These are phyloP conservation scores for Petroica traversi DNA, from an alignment of 2,113 vertebrate species.

Conservation along the genomic window DNA sequence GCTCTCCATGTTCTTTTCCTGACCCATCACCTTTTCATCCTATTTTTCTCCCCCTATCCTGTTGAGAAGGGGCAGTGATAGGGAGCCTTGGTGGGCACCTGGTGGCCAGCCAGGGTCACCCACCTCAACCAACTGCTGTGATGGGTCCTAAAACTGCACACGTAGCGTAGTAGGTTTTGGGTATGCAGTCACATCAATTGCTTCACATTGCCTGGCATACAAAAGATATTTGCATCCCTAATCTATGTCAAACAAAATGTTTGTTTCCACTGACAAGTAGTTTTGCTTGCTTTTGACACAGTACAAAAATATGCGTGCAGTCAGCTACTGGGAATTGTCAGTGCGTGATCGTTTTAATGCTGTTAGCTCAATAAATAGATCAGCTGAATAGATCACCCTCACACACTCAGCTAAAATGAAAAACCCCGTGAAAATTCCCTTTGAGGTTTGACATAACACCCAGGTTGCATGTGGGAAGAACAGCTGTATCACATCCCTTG, in stretches of 20 bases:
- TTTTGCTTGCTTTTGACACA: not conserved
- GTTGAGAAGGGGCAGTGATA: not conserved
- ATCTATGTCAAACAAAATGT: not conserved
- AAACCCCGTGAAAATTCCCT: not conserved
- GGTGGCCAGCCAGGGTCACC: not conserved
- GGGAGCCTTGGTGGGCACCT: not conserved
- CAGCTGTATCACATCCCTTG: not conserved
- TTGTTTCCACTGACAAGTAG: not conserved
- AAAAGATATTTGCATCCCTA: not conserved
- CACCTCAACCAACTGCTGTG: not conserved
- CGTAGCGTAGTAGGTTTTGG: rapidly evolving
- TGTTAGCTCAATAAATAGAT: not conserved
- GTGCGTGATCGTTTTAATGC: rapidly evolving
- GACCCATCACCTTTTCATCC: not conserved
- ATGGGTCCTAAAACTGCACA: not conserved
- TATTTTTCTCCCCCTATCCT: not conserved
- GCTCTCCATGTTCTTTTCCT: not conserved
- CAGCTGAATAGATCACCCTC: not conserved
- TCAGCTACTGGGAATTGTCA: not conserved
- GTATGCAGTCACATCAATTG: not conserved
- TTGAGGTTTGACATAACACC: not conserved
- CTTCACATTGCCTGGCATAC: not conserved
- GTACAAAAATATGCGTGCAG: not conserved
- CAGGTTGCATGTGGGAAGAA: rapidly evolving
- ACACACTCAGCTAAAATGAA: not conserved